These are phyloP conservation scores for Lepidurus packardi DNA, from an alignment of 1,140 invertebrate species.

Conservation along the genomic window DNA sequence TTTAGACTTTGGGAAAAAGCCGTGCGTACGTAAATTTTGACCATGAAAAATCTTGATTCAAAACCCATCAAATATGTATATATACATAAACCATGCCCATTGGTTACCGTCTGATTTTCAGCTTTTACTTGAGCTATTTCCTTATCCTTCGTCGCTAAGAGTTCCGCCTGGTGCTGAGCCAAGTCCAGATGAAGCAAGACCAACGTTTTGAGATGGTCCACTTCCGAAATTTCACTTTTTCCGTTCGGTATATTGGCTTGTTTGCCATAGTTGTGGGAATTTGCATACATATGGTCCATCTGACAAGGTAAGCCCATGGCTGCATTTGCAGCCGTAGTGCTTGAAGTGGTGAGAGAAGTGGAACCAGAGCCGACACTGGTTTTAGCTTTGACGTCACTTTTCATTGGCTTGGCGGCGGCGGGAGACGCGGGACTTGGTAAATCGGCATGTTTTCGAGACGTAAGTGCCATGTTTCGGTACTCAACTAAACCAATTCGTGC, in stretches of 20 bases:
- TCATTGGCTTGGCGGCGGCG: slow-evolving; percentile 10
- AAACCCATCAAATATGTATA: background rate
- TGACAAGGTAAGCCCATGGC: slow-evolving; percentile 44
- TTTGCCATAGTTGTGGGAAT: slow-evolving; percentile 46
- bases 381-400: slow-evolving; percentile 22
- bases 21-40: background rate
- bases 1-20: background rate
- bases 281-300: slow-evolving; percentile 54
- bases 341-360: background rate
- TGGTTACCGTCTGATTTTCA: slow-evolving; percentile 60
- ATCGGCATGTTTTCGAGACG: background rate
- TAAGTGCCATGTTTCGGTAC: slow-evolving; percentile 7
- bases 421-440: slow-evolving; percentile 20
- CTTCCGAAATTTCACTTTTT: slow-evolving; percentile 51
- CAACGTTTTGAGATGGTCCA: slow-evolving; percentile 58
- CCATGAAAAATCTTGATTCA: background rate
- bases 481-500: slow-evolving; percentile 10
- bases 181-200: slow-evolving; percentile 63
- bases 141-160: slow-evolving; percentile 61
- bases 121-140: slow-evolving; percentile 54
- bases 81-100: slow-evolving; percentile 27
- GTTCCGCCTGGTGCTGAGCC: slow-evolving; percentile 66
- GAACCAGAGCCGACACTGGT: slow-evolving; percentile 2
- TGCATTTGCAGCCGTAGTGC: slow-evolving; percentile 24
- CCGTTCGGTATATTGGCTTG: slow-evolving; percentile 45